Percentiles rank a stretch among this genome's conserved stretches.
Evolutionary conservation across 2,113 vertebrate species (phyloP).

Genomic region (Perca schrenkii): DNA sequence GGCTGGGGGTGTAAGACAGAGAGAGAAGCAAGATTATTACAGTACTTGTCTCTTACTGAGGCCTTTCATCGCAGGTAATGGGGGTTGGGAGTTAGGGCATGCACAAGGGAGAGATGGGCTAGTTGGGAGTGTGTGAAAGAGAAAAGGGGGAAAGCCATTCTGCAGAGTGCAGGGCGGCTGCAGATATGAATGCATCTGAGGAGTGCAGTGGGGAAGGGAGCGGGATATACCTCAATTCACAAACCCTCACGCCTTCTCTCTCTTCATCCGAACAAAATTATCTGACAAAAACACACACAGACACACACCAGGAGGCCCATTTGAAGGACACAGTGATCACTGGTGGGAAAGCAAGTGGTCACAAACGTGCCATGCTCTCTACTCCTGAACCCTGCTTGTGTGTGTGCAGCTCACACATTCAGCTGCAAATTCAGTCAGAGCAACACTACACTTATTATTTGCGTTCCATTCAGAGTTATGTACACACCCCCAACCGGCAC

Average conservation of each 20-base stretch:
- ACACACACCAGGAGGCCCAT: conserved; percentile 13
- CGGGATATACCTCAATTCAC: conserved; percentile 30
- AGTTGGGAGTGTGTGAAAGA: conserved; percentile 32
- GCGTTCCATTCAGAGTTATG: not conserved
- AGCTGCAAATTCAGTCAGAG: not conserved
- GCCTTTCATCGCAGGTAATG: conserved; percentile 70
- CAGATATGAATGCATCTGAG: conserved; percentile 50
- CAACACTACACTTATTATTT: conserved; percentile 3
- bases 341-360: conserved; percentile 16
- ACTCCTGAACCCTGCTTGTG: not conserved
- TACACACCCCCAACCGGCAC: too few relatives aligned
- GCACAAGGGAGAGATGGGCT: conserved; percentile 22
- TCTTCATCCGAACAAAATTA: not conserved
- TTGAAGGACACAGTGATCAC: conserved; percentile 26
- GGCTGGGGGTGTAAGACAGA: conserved; percentile 14
- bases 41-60: conserved; percentile 56
- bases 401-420: conserved; percentile 16
- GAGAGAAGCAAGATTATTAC: conserved; percentile 59
- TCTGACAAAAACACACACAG: not conserved
- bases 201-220: conserved; percentile 26
- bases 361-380: not conserved
- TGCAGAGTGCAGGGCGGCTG: conserved; percentile 39
- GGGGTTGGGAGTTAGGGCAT: conserved; percentile 38
- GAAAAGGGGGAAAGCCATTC: conserved; percentile 30
- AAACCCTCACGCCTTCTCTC: conserved; percentile 25